Base-by-base conservation (phyloP, 2,113 vertebrate genomes). In the Embiotoca jacksoni region DNA sequence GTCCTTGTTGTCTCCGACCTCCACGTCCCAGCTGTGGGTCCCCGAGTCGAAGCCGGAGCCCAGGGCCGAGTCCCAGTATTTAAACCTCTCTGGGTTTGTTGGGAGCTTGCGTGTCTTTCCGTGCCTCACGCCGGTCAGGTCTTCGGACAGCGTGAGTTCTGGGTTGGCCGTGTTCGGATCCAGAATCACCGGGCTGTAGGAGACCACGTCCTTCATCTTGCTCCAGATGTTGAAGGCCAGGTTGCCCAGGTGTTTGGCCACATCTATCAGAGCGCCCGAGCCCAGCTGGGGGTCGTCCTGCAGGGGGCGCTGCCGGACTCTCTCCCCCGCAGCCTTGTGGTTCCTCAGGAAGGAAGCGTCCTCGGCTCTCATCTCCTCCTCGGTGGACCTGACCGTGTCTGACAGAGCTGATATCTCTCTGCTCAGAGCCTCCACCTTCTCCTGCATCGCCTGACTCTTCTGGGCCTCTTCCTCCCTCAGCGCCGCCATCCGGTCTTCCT, bases 141-240 rank as follows among this genome's bases (percentile, higher is more conserved):
- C 49, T 36, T 53, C 63, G 14, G 63, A 30, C 49, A 66, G 16
- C 10, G 30, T 5, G n/a, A 66, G 15, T 15, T 50, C 15, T 53
- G 63, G 49, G 23, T 66, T n/a, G 30, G 47, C 49, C 4, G 49
- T 53, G 63, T 66, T 66, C 53, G 63, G 63, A 53, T 66, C 63
- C 11, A 66, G n/a, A 14, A 66, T 66, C 11, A 66, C 49, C 1
- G 63, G 63, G 53, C 63, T 37, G 63, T 66, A 66, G 14, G 63
- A 66, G 10, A 66, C 63, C 33, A 53, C 30, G 5, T 37, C 49
- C 63, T 66, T 66, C 63, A 66, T 66, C 33, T 66, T 53, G 63
- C 3, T 30, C 63, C 63, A 66, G 5, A 53, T n/a, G 7, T 66
- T 66, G n/a, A 66, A 66, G 63, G 33, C 39, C 33, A 66, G 63